Base-by-base conservation (phyloP, 1,140 invertebrate genomes). In the Cyrtorhinus lividipennis region DNA sequence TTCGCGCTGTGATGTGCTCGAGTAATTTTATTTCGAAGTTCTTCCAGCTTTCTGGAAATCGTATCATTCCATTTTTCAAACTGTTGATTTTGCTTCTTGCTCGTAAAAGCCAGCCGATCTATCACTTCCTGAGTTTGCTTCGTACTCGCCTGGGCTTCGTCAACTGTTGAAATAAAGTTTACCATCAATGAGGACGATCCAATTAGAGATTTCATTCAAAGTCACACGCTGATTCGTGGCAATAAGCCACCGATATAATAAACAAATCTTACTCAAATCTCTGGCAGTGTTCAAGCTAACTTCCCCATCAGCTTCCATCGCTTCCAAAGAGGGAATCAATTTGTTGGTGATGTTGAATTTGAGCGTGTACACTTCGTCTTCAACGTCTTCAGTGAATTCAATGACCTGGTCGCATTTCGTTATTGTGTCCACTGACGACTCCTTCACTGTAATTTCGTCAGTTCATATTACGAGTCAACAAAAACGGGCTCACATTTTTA, bases 1-100 rank as follows among this genome's bases (percentile, higher is more conserved):
- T 89, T 82, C 0, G 90, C 89, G 12, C 83, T 83, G 73, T 93
- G 88, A 67, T 81, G 79, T 0, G 90, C 88, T 69, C 87, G 81
- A 1, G 80, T 76, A 59, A 93, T 88, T 72, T 84, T 84, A 69
- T 86, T 79, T 25, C 81, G 79, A 0, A 94, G 75, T 56, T 81
- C 79, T 53, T 80, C 77, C 18, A 93, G 65, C 64, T 85, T 83
- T 1, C 76, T 73, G 0, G 78, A 68, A 24, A 86, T 74, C 0
- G 79, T 78, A 25, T 76, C 73, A 66, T 82, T 84, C 76, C 80
- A 86, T 38, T 76, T 72, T 25, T 77, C 73, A 65, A 84, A 82
- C 66, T 80, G 77, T 13, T 74, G 70, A 63, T 81, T 78, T 13
- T 82, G 74, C 44, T 79, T 77, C 2, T 72, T 67, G 0, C 77